Conservation (phyloP, 2,888 invertebrate genomes). For the Tetheella fluctuosa region DNA sequence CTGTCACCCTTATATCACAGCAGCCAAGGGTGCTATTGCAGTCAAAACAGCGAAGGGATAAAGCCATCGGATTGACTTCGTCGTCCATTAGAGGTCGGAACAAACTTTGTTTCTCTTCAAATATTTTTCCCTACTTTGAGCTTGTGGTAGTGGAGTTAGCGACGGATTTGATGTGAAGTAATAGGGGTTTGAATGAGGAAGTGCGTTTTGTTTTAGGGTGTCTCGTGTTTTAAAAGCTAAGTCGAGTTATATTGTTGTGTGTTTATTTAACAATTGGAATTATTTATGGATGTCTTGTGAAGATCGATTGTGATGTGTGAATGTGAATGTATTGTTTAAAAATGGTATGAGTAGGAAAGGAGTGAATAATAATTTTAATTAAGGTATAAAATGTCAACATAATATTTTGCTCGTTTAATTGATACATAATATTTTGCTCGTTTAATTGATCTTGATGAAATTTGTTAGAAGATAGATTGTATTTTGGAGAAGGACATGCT, state of each 20-base stretch:
- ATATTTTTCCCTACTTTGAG: constrained; percentile 33
- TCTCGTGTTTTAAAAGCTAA: constrained; percentile 10
- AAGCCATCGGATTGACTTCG: constrained; percentile 34
- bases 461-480: too few relatives aligned
- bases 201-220: constrained; percentile 6
- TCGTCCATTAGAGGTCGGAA: constrained; percentile 43
- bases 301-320: too few relatives aligned
- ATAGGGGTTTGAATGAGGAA: constrained; percentile 5
- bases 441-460: too few relatives aligned
- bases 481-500: too few relatives aligned
- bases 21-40: background rate
- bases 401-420: too few relatives aligned
- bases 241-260: background rate
- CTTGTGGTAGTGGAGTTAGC: constrained; percentile 22
- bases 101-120: constrained; percentile 44
- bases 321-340: too few relatives aligned
- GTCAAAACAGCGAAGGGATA: background rate
- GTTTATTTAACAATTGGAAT: too few relatives aligned
- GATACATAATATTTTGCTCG: too few relatives aligned
- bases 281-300: background rate
- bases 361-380: too few relatives aligned
- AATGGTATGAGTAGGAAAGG: too few relatives aligned
- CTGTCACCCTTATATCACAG: background rate
- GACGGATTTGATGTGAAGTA: constrained; percentile 14
- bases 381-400: too few relatives aligned